Base-by-base conservation (phyloP, 1,140 invertebrate species). In the Macrostomum lignano region DNA sequence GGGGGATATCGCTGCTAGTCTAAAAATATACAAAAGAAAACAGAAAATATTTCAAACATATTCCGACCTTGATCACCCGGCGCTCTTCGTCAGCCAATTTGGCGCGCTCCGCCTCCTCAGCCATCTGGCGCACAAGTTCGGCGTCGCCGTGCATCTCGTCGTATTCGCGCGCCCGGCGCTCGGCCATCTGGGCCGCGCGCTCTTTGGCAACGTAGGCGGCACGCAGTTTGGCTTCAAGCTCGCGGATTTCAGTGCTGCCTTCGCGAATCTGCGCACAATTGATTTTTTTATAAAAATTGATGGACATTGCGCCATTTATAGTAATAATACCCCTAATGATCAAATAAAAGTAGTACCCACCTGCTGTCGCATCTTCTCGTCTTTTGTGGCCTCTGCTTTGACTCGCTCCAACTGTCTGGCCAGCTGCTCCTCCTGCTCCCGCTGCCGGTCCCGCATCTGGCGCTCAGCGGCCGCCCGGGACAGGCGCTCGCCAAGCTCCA, bases 201-300 rank as follows among this genome's bases (percentile, higher is more conserved):
- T 53, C 52, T 41, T 57, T 56, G 36, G 47, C 51, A 37, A 51
- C 48, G 38, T 58, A 58, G 0, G 49, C 55, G 20, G 49, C 45
- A 36, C 44, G 47, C 13, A 58, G 36, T 36, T 55, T 53, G 7
- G 46, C 39, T 35, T 57, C 55, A 21, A 57, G 40, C 34, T 58
- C 54, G 24, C 54, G 35, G 10, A 58, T 33, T 30, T 57, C 55
- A 24, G 48, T 25, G 40, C 55, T 57, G 9, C 15, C 15, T 9
- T 15, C 13, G 13, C 23, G 19, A 28, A 28, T 28, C 19, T 15
- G 19, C 4, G 19, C 5, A 5, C 9, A 28, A 28, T 28, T 5
- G 19, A 28, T 17, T 9, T 28, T 3, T 28, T 3, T 9, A 28
- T 5, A 14, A 28, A 28, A 28, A n/a, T n/a, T n/a, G n/a, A n/a